Base-by-base conservation (phyloP, 2,797 vertebrate genomes). In the Gambelia wislizenii region DNA sequence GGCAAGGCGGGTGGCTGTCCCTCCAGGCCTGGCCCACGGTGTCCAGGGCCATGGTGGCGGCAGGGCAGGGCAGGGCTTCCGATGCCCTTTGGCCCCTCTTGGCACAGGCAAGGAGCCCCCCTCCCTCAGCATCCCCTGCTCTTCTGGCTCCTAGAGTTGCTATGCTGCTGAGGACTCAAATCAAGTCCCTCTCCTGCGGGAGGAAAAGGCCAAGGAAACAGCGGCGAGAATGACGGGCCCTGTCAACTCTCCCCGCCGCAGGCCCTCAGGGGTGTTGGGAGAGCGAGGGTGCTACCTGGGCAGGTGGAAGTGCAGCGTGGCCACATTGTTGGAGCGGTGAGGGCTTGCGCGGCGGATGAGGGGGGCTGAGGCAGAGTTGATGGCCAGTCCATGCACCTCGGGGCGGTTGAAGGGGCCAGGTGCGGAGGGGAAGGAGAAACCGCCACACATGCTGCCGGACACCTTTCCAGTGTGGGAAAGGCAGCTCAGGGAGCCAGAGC, bases 231-330 rank as follows among this genome's bases (percentile, higher is more conserved):
- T 4, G 18, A 14, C 1, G 0, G 25, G 78, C 0, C 25, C 64
- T 16, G 9, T 33, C 25, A 9, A 30, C 64, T 27, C 64, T 67
- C 27, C 25, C 64, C 10, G 64, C 59, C 27, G 56, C 56, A 5
- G 16, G 2, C 9, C 47, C 39, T 2, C 18, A 56, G 13, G 5
- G 61, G 61, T 0, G 9, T 33, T 14, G 25, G 10, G 14, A 27
- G 42, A 33, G 20, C 0, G 39, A 61, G 16, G 44, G 54, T 12
- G 2, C 84, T 95, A 97, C 94, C 95, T 94, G 91, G 81, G 92
- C 85, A 91, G 89, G 86, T 77, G 92, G 90, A 87, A 22, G 42
- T 91, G 52, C 84, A 91, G 18, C 1, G 74, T 1, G 18, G 79
- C 74, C 14, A 89, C 8, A 0, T 83, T 83, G 83, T n/a, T 54